Percentiles rank a stretch among this genome's conserved stretches.
phyloP scores from a whole-genome alignment of 2,113 vertebrate species.

The Chionodraco myersi region DNA sequence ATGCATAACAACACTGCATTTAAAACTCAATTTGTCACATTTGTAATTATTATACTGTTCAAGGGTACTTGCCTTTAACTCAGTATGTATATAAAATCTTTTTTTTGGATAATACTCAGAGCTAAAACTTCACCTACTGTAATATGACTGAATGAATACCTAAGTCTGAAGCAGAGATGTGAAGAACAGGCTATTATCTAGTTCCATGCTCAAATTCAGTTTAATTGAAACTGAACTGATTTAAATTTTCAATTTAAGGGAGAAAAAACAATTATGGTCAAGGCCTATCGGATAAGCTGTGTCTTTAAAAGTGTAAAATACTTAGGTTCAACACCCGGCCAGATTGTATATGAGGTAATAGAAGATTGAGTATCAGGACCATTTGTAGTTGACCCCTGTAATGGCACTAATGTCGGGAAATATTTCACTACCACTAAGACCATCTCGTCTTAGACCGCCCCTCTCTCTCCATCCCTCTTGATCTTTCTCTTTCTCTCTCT shows the following conservation, averaged over 20 bases:
- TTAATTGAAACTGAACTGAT: slow-evolving; percentile 12
- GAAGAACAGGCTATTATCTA: not conserved
- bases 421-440: slow-evolving; percentile 66
- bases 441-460: slow-evolving; percentile 31
- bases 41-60: not conserved
- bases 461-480: slow-evolving; percentile 4
- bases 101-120: not conserved
- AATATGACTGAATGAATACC: not conserved
- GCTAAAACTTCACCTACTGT: not conserved
- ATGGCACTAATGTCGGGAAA: slow-evolving; percentile 47
- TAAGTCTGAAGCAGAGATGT: not conserved
- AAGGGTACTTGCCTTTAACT: too few species aligned
- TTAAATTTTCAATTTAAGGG: slow-evolving; percentile 28
- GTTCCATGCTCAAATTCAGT: not conserved
- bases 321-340: slow-evolving; percentile 21
- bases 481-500: slow-evolving; percentile 29
- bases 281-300: slow-evolving; percentile 16
- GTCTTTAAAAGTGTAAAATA: slow-evolving; percentile 28
- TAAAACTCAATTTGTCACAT: not conserved
- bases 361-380: slow-evolving; percentile 37
- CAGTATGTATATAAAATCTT: too few species aligned
- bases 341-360: slow-evolving; percentile 47
- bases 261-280: slow-evolving; percentile 10
- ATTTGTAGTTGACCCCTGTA: slow-evolving; percentile 66
- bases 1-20: not conserved